A percentile compares a stretch with the other conserved stretches of the same genome.
These are phyloP conservation scores for Lophura nycthemera DNA, from an alignment of 2,113 vertebrate species.

Conservation along the genomic window DNA sequence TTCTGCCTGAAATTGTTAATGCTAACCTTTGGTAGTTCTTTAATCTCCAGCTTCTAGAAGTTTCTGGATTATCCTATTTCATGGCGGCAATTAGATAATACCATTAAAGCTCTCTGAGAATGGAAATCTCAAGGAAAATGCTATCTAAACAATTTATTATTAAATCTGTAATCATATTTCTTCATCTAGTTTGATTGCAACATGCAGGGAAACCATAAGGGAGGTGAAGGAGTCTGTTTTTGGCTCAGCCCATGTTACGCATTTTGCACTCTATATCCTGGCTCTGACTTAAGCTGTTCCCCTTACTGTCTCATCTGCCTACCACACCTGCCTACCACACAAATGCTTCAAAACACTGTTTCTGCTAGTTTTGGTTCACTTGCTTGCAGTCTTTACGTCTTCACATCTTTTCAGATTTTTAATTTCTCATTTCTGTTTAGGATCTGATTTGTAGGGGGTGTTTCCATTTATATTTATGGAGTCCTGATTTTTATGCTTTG, in stretches of 20 bases:
- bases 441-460: fast-evolving
- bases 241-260: fast-evolving
- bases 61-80: slow-evolving; percentile 14
- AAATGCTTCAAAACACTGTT: not conserved
- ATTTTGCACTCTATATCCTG: not conserved
- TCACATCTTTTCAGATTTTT: not conserved
- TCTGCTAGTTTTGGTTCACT: not conserved
- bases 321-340: fast-evolving
- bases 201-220: not conserved
- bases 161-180: not conserved
- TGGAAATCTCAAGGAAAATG: not conserved
- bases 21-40: slow-evolving; percentile 8
- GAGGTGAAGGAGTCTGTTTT: not conserved
- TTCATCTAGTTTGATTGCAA: not conserved
- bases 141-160: slow-evolving; percentile 32
- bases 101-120: slow-evolving; percentile 28
- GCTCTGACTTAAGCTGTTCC: not conserved
- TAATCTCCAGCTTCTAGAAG: not conserved
- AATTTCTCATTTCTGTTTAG: not conserved
- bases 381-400: not conserved
- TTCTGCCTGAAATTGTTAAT: slow-evolving; percentile 15
- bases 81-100: slow-evolving; percentile 20
- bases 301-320: not conserved
- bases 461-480: not conserved
- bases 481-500: not conserved